phyloP scores from a whole-genome alignment of 2,797 vertebrate species.

The Myripristis jacobus region DNA sequence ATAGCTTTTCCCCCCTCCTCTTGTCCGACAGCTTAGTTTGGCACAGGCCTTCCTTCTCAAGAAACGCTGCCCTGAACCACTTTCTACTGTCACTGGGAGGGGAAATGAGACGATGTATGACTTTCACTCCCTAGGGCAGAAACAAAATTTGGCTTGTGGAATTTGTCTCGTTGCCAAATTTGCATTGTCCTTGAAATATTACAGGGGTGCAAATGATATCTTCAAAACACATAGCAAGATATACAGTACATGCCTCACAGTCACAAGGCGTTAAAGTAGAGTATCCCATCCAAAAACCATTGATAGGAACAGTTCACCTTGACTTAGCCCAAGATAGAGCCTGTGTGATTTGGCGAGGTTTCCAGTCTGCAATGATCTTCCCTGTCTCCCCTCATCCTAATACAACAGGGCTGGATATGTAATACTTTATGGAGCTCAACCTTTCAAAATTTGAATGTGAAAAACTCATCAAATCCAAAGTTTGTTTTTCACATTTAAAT shows the following conservation, averaged over 20 bases:
- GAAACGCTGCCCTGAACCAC: conserved; percentile 58
- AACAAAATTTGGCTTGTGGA: conserved; percentile 51
- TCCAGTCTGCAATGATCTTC: too few relatives aligned
- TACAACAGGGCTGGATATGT: too few relatives aligned
- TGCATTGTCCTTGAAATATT: conserved; percentile 50
- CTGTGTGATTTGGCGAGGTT: too few relatives aligned
- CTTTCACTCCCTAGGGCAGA: conserved; percentile 61
- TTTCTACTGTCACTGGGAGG: conserved; percentile 70
- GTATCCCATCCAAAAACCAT: neutral
- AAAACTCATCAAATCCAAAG: too few relatives aligned
- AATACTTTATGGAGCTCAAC: too few relatives aligned
- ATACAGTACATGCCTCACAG: neutral
- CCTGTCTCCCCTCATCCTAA: too few relatives aligned
- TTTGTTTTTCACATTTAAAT: too few relatives aligned
- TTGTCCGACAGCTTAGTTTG: conserved; percentile 72
- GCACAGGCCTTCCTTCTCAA: conserved; percentile 52
- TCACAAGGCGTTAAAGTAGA: neutral
- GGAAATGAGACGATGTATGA: conserved; percentile 71
- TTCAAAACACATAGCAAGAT: conserved; percentile 14
- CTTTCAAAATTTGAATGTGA: too few relatives aligned
- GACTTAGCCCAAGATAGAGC: too few relatives aligned
- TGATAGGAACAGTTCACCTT: neutral
- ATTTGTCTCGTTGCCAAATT: conserved; percentile 35
- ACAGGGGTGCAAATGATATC: conserved; percentile 27
- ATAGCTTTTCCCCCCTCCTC: conserved; percentile 31